Evolutionary conservation across 2,113 vertebrate genomes (phyloP), one percentile per base, ranked within the genome.

Genomic region (Onychostoma macrolepis): DNA sequence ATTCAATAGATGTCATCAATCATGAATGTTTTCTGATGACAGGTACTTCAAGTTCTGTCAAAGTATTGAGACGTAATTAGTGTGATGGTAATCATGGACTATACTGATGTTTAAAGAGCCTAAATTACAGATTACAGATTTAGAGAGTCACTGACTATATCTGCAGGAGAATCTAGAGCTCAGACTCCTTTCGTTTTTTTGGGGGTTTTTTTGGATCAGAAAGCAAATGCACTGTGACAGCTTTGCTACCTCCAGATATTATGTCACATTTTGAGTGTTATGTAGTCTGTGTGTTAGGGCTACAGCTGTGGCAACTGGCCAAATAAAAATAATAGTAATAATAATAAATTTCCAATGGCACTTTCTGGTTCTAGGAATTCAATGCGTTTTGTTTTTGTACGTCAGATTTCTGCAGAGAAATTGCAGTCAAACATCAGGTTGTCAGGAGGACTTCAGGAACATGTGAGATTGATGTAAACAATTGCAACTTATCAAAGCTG

Each of bases 191-290:
- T 90, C 87, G 76, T 84, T 74, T 77, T 88, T 84, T 91, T n/a
- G n/a, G n/a, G n/a, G n/a, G n/a, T 87, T 85, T 87, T 90, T 89
- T 88, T 53, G 88, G 86, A 87, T 91, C 79, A 79, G 83, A 88
- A 83, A 56, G 89, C 86, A 88, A 84, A 91, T 89, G 43, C 19
- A 67, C 61, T 90, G 72, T 91, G 93, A 93, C 91, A 90, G 89
- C 78, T 86, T 45, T 86, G 67, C 83, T 83, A 67, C 84, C 87
- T 84, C 56, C 75, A 28, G 81, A 88, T 88, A 81, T 71, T n/a
- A 19, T 86, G 82, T 72, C 87, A 85, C 72, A 82, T 84, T 89
- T 78, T 24, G 4, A 63, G 71, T 43, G 71, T 83, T 75, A 86
- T 84, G 72, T 69, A 58, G 26, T 75, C 69, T 85, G 80, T 19